Evolutionary conservation across 2,113 vertebrate species (phyloP).

Genomic region (Aegotheles bennettii): DNA sequence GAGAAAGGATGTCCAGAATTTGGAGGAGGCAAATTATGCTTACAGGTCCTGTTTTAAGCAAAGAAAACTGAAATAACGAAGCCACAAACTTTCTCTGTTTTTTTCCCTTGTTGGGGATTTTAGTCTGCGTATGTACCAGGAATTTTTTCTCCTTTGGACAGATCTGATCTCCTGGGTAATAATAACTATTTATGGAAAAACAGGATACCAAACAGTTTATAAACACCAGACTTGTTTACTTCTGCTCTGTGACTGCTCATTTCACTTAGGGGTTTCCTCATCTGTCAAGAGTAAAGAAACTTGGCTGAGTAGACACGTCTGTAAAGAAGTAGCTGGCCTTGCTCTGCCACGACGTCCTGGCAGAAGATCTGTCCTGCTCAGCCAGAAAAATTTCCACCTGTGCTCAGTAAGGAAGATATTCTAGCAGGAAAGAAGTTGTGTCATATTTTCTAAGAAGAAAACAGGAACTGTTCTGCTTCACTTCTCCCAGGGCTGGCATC

Average conservation of each 20-base stretch:
- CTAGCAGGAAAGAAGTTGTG: not conserved
- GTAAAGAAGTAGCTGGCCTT: not conserved
- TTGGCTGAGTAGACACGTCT: not conserved
- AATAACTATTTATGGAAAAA: slow-evolving; percentile 29
- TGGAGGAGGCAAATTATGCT: not conserved
- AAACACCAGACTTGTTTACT: slow-evolving; percentile 28
- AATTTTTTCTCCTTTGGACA: not conserved
- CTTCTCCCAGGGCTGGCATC: not conserved
- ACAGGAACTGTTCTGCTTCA: not conserved
- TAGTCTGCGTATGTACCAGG: not conserved
- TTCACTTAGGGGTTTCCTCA: slow-evolving; percentile 25
- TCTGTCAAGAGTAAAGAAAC: not conserved
- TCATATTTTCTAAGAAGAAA: not conserved
- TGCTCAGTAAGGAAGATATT: not conserved
- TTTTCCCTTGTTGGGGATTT: not conserved
- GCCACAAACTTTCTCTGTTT: not conserved
- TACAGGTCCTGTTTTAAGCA: not conserved
- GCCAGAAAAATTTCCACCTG: not conserved
- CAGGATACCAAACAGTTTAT: slow-evolving; percentile 21
- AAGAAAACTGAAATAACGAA: slow-evolving; percentile 3
- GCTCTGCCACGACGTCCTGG: not conserved
- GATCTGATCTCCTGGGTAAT: slow-evolving; percentile 12
- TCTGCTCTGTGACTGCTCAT: not conserved
- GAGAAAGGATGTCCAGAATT: not conserved
- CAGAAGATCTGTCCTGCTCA: not conserved